Base-by-base conservation (phyloP, 1,140 invertebrate genomes). In the Conus ventricosus region DNA sequence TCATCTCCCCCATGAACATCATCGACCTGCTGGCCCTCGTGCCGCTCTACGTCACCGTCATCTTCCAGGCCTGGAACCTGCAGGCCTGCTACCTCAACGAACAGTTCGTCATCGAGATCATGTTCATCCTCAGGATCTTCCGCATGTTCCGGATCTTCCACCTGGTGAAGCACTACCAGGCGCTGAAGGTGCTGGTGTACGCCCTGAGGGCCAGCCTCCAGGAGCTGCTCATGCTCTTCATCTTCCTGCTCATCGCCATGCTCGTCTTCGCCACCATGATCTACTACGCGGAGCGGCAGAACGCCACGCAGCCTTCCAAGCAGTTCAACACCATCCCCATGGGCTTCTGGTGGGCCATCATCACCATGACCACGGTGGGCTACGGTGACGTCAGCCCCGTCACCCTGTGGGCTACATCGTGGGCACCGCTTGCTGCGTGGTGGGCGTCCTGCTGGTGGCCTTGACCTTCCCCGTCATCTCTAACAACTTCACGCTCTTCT, bases 231-330 rank as follows among this genome's bases (percentile, higher is more conserved):
- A 96, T 99, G 90, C 96, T 99, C 91, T 98, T 99, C 90, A 99
- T 99, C 96, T 99, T 99, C 96, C 96, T 99, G 91, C 97, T 99
- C 89, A 97, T 99, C 92, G 98, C 98, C 93, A 99, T 99, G 95
- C 98, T 99, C 89, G 98, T 99, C 94, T 99, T 99, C 95, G 98
- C 98, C 91, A 98, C 98, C 93, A 96, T 99, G 91, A 98, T 99
- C 86, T 99, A 99, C 95, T 99, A 99, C 95, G 99, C 99, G 81
- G 99, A 99, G 95, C 96, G 57, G 57, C 89, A 92, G 57, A 90
- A 92, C 57, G 87, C 91, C 23, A 88, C 86, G 5, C 88, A 89
- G 17, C 91, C 93, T 23, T 91, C 91, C 51, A 90, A 93, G 51
- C 90, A 88, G 67, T 95, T 94, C 90, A 89, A 85, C 23, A 93